Evolutionary conservation across 2,888 invertebrate species (phyloP), one percentile per base, ranked within the genome.

Genomic region (Drosophila leonis): DNA sequence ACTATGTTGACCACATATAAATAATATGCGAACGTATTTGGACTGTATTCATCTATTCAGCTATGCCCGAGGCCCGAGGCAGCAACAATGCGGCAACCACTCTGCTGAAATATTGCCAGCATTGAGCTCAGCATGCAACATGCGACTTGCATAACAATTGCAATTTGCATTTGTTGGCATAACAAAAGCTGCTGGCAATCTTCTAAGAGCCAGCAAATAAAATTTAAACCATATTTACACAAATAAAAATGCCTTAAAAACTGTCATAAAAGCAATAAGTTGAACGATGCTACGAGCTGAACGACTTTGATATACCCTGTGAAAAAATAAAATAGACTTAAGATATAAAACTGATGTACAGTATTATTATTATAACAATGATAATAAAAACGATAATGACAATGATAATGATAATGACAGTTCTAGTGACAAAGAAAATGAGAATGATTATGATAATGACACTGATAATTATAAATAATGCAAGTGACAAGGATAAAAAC

Each of bases 171-270:
- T 68, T 71, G 66, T 70, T 75, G 79, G 49, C 46, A 65, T 46
- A 78, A 56, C 65, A 74, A 62, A 41, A 49, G 72, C 62, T 59
- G 56, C 57, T 37, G 69, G 61, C 78, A 81, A 81, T 78, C 78
- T 74, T 61, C 70, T 70, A 73, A 73, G 78, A 77, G 81, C 60
- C 41, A 52, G 41, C 65, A 78, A 74, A 81, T 79, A 71, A 69
- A 85, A 79, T 70, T 68, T 74, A 65, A 79, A 74, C 62, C 59
- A 65, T 72, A 82, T 82, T 88, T 74, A 76, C 74, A 77, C 74
- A 72, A 72, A 72, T 72, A 63, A 72, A 82, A 85, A 69, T 56
- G 52, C 56, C 66, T 88, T 71, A 85, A 88, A 74, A 84, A 67
- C 69, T 75, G 59, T 73, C 79, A 82, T 72, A 67, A 78, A 35